Percentiles rank a stretch among this genome's conserved stretches.
phyloP scores from a whole-genome alignment of 2,113 vertebrate genomes.

The Megalops atlanticus region DNA sequence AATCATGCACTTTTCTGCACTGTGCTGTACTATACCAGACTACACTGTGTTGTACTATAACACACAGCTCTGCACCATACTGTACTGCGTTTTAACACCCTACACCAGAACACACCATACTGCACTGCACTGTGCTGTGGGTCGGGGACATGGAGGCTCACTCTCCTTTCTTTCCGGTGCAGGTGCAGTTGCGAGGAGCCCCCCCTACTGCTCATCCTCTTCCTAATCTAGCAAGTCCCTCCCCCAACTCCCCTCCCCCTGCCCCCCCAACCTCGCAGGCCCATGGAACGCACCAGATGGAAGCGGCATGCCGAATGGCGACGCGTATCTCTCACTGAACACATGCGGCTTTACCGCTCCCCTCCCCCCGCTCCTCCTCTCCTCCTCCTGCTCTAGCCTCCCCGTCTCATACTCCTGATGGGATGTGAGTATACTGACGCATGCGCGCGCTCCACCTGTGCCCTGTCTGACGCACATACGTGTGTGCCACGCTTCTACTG shows the following conservation, averaged over 20 bases:
- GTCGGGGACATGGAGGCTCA: constrained; percentile 43
- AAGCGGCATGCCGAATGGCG: neutral
- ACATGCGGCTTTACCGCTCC: neutral
- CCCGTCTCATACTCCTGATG: constrained; percentile 31
- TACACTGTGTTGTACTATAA: too few relatives aligned
- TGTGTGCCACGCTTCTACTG: neutral
- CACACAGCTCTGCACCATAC: neutral
- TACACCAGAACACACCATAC: neutral
- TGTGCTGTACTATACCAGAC: too few relatives aligned
- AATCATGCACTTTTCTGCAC: too few relatives aligned
- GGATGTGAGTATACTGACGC: constrained; percentile 44
- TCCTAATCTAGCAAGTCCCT: constrained; percentile 61
- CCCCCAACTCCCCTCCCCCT: neutral
- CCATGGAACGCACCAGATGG: neutral
- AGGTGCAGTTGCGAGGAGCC: constrained; percentile 71
- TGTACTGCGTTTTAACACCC: too few relatives aligned
- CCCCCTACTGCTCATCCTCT: constrained; percentile 65
- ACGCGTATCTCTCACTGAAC: neutral
- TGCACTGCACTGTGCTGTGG: neutral
- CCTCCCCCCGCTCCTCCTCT: constrained; percentile 18
- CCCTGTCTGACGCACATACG: neutral
- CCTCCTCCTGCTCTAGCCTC: constrained; percentile 47
- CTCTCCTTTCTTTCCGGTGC: constrained; percentile 59
- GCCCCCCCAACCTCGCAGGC: neutral
- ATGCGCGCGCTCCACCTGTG: neutral